phyloP scores from a whole-genome alignment of 2,888 invertebrate genomes.

The Micoletzkya japonica region DNA sequence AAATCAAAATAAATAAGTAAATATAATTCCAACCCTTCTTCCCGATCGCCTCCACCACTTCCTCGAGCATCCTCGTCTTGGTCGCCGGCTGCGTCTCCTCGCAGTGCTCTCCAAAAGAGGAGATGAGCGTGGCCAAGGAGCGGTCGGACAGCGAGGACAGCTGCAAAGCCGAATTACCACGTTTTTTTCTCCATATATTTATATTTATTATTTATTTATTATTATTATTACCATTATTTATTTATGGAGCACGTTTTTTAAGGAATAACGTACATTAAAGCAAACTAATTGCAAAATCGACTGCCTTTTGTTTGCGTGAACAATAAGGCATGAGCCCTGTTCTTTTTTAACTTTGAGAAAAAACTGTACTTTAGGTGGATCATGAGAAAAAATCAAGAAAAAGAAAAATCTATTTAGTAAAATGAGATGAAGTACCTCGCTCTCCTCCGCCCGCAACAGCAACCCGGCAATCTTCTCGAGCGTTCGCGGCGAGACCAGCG shows the following conservation, averaged over 20 bases:
- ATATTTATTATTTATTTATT: too few species aligned
- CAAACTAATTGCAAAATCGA: too few species aligned
- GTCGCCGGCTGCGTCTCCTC: not conserved
- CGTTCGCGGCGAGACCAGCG: not conserved
- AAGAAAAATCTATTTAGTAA: too few species aligned
- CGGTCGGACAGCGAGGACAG: constrained; percentile 12
- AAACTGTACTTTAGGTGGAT: too few species aligned
- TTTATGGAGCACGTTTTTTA: too few species aligned
- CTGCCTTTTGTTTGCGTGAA: too few species aligned
- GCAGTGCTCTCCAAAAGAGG: constrained; percentile 10
- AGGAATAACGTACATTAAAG: too few species aligned
- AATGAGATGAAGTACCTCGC: constrained; percentile 3
- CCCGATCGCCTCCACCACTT: not conserved
- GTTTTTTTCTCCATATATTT: too few species aligned
- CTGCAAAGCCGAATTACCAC: not conserved
- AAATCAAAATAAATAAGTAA: not conserved
- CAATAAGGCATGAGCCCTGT: too few species aligned
- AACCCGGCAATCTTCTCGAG: not conserved
- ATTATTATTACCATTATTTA: too few species aligned
- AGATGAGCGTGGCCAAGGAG: constrained; percentile 13
- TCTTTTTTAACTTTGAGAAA: too few species aligned
- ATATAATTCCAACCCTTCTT: constrained; percentile 3
- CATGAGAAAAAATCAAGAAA: too few species aligned
- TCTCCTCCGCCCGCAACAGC: not conserved
- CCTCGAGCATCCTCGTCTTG: not conserved